These are phyloP conservation scores for Spodoptera litura DNA, from an alignment of 1,140 invertebrate genomes.

Conservation along the genomic window DNA sequence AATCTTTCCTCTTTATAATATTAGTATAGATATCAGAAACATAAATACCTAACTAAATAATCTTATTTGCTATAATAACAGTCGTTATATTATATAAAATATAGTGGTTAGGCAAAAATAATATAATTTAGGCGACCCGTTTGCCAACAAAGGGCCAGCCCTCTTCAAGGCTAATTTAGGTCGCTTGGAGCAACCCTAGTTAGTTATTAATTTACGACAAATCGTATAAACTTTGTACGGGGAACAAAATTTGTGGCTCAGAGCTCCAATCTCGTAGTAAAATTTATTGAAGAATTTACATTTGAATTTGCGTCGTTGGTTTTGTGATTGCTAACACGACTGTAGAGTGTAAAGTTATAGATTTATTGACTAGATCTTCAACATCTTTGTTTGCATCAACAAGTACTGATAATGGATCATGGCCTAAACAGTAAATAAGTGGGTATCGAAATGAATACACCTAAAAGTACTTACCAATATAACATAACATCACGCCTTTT, in stretches of 20 bases:
- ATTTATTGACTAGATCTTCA: too few species aligned
- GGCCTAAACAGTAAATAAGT: too few species aligned
- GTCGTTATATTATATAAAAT: slow-evolving; percentile 7
- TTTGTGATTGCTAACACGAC: too few species aligned
- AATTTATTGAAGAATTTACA: neutral
- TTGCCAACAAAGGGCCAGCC: slow-evolving; percentile 26
- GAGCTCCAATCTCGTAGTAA: neutral
- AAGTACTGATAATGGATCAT: too few species aligned
- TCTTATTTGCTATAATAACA: slow-evolving; percentile 12
- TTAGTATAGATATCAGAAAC: too few species aligned
- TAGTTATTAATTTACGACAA: slow-evolving; percentile 48
- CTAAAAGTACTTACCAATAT: too few species aligned
- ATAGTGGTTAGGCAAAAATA: slow-evolving; percentile 17
- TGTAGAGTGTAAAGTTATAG: too few species aligned
- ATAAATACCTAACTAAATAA: neutral
- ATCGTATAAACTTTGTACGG: slow-evolving; percentile 44
- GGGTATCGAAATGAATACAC: too few species aligned
- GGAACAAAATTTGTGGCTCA: neutral
- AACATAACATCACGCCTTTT: too few species aligned
- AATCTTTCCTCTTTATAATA: too few species aligned
- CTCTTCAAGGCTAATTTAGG: slow-evolving; percentile 39
- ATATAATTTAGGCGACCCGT: slow-evolving; percentile 11
- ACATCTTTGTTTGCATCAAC: too few species aligned
- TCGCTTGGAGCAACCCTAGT: slow-evolving; percentile 19
- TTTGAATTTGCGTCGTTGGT: neutral